phyloP scores from a whole-genome alignment of 2,113 vertebrate genomes.

The Cinclus cinclus region DNA sequence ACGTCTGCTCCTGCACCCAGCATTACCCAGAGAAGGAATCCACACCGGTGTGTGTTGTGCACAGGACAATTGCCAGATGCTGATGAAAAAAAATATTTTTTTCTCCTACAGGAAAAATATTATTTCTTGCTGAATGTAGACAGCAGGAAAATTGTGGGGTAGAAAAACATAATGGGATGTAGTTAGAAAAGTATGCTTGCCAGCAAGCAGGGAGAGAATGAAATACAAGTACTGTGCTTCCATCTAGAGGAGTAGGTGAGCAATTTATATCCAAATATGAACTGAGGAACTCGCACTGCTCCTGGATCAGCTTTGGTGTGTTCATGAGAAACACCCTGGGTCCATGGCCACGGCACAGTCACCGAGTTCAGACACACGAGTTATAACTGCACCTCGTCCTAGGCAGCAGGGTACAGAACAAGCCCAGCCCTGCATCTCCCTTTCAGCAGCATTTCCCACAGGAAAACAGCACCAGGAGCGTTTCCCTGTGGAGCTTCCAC shows the following conservation, averaged over 20 bases:
- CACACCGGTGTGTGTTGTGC: rapidly evolving
- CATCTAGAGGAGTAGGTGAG: conserved; percentile 50
- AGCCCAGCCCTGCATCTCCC: rapidly evolving
- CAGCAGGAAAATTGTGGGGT: background rate
- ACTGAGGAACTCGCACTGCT: background rate
- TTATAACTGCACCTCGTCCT: background rate
- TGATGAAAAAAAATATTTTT: background rate
- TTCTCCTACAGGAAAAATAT: background rate
- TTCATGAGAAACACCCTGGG: background rate
- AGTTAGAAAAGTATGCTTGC: background rate
- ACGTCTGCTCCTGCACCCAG: background rate
- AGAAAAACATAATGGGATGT: background rate
- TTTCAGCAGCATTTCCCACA: background rate
- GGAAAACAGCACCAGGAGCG: background rate
- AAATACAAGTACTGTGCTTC: conserved; percentile 44
- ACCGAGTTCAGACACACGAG: rapidly evolving
- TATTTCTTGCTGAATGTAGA: background rate
- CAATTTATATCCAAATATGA: background rate
- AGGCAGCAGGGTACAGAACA: background rate
- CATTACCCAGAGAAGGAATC: background rate
- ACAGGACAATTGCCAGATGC: background rate
- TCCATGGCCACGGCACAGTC: background rate
- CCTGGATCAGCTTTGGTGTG: background rate
- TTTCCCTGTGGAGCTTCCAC: background rate
- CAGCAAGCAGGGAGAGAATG: background rate